These are phyloP conservation scores for Mythimna impura DNA, from an alignment of 2,888 invertebrate species.

Conservation along the genomic window DNA sequence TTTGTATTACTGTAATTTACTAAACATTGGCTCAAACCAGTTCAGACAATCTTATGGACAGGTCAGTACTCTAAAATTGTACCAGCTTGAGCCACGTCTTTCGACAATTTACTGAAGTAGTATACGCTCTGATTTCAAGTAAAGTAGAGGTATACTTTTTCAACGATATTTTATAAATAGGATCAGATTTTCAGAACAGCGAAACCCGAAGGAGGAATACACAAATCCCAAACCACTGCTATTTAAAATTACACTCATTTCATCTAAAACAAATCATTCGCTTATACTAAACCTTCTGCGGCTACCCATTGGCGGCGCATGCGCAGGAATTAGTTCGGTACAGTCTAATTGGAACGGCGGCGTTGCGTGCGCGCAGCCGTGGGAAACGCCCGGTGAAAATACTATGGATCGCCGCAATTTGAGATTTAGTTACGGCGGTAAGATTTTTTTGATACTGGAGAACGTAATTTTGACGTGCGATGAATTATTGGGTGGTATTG, in stretches of 20 bases:
- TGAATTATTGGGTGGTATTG: constrained; percentile 21
- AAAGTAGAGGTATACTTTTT: no score
- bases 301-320: constrained; percentile 65
- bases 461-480: constrained; percentile 42
- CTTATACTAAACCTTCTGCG: constrained; percentile 45
- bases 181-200: no score
- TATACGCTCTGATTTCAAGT: no score
- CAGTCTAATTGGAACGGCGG: constrained; percentile 76
- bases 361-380: constrained; percentile 85
- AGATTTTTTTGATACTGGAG: constrained; percentile 65
- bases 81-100: no score
- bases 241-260: not conserved
- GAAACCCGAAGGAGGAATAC: not conserved
- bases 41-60: no score
- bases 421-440: constrained; percentile 80
- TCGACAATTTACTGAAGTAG: no score
- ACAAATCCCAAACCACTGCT: not conserved
- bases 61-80: no score
- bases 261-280: not conserved
- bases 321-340: constrained; percentile 79
- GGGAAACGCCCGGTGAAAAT: constrained; percentile 84
- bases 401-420: constrained; percentile 79
- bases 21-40: no score
- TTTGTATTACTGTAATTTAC: no score
- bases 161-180: no score